phyloP scores from a whole-genome alignment of 2,797 vertebrate genomes.

The Petrocephalus schoutedeni region DNA sequence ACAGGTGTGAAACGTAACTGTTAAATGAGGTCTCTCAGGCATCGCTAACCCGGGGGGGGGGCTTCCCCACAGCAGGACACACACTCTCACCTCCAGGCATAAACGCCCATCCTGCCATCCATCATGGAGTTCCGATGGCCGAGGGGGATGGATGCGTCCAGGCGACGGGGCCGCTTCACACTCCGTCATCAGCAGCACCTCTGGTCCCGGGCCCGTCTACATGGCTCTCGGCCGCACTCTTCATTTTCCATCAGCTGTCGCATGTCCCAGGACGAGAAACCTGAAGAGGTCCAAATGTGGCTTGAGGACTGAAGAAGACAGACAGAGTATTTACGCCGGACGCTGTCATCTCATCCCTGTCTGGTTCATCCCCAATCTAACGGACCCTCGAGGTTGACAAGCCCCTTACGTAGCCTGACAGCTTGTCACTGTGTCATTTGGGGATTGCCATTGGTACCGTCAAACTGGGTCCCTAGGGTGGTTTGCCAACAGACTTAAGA shows the following conservation, averaged over 20 bases:
- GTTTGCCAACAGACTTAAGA: neutral
- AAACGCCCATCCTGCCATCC: neutral
- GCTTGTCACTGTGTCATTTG: neutral
- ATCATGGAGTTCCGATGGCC: neutral
- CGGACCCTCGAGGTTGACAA: neutral
- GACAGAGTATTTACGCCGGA: neutral
- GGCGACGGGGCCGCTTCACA: neutral
- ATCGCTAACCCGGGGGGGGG: neutral
- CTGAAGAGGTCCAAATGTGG: neutral
- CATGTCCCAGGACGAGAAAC: neutral
- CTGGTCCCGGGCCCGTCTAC: neutral
- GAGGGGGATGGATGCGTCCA: neutral
- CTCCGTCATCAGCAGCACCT: neutral
- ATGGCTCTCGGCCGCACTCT: neutral
- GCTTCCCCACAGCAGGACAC: neutral
- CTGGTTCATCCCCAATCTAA: neutral
- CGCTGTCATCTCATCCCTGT: neutral
- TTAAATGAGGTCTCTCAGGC: neutral
- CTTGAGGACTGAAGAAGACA: neutral
- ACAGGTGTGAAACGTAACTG: constrained; percentile 7
- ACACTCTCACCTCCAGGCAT: neutral
- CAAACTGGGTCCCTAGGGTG: neutral
- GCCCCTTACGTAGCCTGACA: neutral
- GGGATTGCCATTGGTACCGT: neutral
- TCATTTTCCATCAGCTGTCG: neutral